A percentile compares a stretch with the other conserved stretches of the same genome.
Evolutionary conservation across 2,113 vertebrate genomes (phyloP).

Genomic region (Cyrtonyx montezumae): DNA sequence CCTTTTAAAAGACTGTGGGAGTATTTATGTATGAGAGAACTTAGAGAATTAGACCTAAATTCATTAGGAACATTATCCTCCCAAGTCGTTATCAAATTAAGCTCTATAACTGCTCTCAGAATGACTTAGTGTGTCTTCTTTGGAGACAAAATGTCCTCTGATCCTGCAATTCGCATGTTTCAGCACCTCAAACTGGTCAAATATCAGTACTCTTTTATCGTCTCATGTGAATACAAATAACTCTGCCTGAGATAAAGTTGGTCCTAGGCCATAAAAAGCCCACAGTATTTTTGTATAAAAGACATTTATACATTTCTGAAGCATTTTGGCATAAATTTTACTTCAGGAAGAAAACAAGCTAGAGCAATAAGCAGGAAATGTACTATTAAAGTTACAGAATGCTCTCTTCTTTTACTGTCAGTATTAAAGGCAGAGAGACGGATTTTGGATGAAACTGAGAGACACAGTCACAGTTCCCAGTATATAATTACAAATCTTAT

Average conservation of each 20-base stretch:
- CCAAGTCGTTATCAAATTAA: not conserved
- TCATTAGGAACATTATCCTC: constrained; percentile 17
- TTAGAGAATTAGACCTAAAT: not conserved
- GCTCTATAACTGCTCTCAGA: not conserved
- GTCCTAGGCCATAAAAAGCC: not conserved
- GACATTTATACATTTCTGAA: constrained; percentile 5
- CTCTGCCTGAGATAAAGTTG: constrained; percentile 9
- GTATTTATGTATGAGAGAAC: constrained; percentile 21
- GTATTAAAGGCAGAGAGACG: not conserved
- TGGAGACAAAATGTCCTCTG: not conserved
- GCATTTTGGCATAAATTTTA: constrained; percentile 5
- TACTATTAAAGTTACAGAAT: not conserved
- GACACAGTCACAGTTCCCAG: not conserved
- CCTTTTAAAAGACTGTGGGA: constrained; percentile 4
- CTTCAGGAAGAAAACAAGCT: not conserved
- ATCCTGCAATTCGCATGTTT: not conserved
- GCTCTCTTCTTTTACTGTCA: not conserved
- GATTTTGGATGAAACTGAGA: not conserved
- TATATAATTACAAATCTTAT: not conserved
- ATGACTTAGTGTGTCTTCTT: not conserved
- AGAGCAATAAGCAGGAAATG: constrained; percentile 1
- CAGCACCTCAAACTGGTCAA: not conserved
- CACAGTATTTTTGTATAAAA: not conserved
- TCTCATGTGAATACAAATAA: not conserved
- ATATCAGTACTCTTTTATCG: not conserved